These are phyloP conservation scores for Tetranychus cinnabarinus DNA, from an alignment of 1,140 invertebrate species.

Conservation along the genomic window DNA sequence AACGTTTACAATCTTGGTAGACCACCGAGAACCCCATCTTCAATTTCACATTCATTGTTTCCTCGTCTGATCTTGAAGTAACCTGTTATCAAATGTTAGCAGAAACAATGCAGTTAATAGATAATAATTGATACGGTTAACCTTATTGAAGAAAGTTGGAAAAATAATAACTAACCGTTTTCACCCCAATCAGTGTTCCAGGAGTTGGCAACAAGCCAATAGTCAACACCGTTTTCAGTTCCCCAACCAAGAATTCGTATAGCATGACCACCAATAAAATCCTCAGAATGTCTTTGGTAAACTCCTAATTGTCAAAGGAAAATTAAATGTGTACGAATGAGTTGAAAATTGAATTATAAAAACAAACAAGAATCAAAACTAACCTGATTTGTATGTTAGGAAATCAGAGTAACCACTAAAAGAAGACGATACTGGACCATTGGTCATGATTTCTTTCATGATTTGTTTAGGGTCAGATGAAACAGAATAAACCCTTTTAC, in stretches of 20 bases:
- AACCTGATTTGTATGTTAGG: slow-evolving; percentile 53
- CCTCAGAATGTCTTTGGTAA: neutral
- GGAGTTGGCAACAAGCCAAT: slow-evolving; percentile 18
- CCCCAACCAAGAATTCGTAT: slow-evolving; percentile 10
- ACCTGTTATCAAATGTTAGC: slow-evolving; percentile 29
- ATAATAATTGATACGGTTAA: no score
- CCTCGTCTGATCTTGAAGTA: slow-evolving; percentile 27
- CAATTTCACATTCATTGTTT: slow-evolving; percentile 25
- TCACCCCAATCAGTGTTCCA: slow-evolving; percentile 23
- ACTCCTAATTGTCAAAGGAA: neutral
- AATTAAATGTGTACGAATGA: neutral
- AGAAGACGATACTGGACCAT: slow-evolving; percentile 72
- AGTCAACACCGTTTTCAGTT: neutral
- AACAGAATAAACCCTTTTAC: slow-evolving; percentile 36
- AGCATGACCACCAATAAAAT: slow-evolving; percentile 7
- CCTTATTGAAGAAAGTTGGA: no score
- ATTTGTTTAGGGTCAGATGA: slow-evolving; percentile 43
- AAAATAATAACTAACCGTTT: neutral
- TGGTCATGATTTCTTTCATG: slow-evolving; percentile 52
- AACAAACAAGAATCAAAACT: neutral
- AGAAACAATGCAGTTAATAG: neutral
- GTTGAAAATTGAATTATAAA: neutral
- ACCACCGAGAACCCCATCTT: neutral
- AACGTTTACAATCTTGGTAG: slow-evolving; percentile 27
- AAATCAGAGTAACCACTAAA: slow-evolving; percentile 77